Percentiles rank a stretch among this genome's conserved stretches.
Conservation (phyloP, 2,113 vertebrate species). For the Chaetops frenatus region DNA sequence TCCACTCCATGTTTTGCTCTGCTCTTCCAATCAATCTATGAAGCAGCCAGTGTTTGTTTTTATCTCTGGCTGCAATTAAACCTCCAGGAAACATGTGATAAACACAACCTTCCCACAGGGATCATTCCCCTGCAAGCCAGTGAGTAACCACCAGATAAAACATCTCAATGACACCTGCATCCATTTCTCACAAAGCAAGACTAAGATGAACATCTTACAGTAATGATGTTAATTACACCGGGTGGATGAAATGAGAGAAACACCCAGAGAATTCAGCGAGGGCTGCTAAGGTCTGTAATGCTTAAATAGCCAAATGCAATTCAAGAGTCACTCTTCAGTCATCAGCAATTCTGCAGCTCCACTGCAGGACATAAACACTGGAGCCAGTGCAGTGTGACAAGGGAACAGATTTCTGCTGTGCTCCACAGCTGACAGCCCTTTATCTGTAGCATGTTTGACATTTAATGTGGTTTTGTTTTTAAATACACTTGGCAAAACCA, state of each 20-base stretch:
- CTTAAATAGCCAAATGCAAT: conserved; percentile 31
- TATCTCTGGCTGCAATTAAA: conserved; percentile 35
- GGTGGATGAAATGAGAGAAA: conserved; percentile 32
- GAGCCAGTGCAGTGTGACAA: conserved; percentile 29
- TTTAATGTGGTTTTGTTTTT: background rate
- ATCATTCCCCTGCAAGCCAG: conserved; percentile 12
- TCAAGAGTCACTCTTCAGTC: conserved; percentile 46
- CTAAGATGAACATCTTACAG: conserved; percentile 23
- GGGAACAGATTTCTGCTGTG: conserved; percentile 33
- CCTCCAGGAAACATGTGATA: background rate
- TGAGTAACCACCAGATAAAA: background rate
- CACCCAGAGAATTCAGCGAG: background rate
- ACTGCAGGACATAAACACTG: background rate
- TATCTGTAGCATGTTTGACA: background rate
- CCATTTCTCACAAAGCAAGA: conserved; percentile 10
- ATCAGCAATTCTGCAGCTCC: conserved; percentile 9
- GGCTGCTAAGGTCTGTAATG: conserved; percentile 23
- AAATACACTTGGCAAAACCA: background rate
- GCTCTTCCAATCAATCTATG: background rate
- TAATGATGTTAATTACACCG: conserved; percentile 57
- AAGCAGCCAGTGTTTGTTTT: background rate
- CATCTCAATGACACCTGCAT: conserved; percentile 7
- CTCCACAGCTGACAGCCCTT: background rate
- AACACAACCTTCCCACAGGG: background rate
- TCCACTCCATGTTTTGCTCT: background rate